Base-by-base conservation (phyloP, 2,797 vertebrate genomes). In the Glossophaga mutica region DNA sequence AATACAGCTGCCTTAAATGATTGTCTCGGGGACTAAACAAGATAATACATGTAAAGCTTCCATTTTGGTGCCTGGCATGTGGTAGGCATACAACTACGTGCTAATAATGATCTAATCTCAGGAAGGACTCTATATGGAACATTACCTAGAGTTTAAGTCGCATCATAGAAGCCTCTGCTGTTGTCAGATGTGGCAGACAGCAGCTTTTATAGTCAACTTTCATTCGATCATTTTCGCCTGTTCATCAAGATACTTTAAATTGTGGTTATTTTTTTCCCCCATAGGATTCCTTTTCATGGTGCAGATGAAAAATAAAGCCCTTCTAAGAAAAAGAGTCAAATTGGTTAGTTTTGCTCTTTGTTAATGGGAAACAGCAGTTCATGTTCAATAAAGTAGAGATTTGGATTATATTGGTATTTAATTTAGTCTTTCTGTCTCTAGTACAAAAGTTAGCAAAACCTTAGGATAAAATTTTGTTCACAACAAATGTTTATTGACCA, bases 351-450 rank as follows among this genome's bases (percentile, higher is more conserved):
- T 96, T 94, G 39, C 42, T 82, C 9, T 90, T 82, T 77, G 65
- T 59, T 93, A 78, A 78, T 74, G 37, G 70, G 57, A 52, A 89
- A 83, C 42, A 65, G 19, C 42, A 82, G 39, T 65, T 65, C 32
- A 91, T 14, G 3, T 77, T 86, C 21, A 82, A n/a, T 89, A 73
- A 93, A 37, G 39, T 91, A 78, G 55, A 9, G 79, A 71, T 94
- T 92, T 95, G 32, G 39, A 39, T 91, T 95, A 48, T 65, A 34
- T 59, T 93, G 79, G 8, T 76, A 71, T 94, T 96, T 92, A 86
- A 42, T 82, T 90, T 96, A 59, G 22, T 62, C 14, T 5, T 74
- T 37, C 21, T 87, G 22, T 68, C 14, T 92, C 29, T 91, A 92
- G 24, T 87, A 89, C 67, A 87, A 73, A 82, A 78, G 39, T 46